Conservation (phyloP, 2,888 invertebrate genomes). For the Odontothrips loti region DNA sequence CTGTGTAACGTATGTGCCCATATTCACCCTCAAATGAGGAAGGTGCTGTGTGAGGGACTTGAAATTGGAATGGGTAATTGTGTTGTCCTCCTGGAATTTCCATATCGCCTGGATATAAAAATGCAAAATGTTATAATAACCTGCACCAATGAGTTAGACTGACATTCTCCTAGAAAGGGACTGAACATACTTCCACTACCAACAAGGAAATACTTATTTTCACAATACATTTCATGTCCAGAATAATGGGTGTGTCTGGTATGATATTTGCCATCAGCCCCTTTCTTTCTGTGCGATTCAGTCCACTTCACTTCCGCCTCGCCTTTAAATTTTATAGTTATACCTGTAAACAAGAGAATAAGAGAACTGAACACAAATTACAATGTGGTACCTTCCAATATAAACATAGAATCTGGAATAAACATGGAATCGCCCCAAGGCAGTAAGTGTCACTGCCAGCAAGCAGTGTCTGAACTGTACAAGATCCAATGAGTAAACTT, state of each 20-base stretch:
- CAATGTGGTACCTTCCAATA: background rate
- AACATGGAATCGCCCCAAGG: no score
- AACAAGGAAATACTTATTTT: constrained; percentile 66
- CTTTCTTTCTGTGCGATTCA: constrained; percentile 58
- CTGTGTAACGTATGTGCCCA: constrained; percentile 72
- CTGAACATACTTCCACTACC: constrained; percentile 52
- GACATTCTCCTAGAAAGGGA: no score
- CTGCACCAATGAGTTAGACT: background rate
- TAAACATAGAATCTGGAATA: background rate
- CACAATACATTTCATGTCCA: constrained; percentile 75
- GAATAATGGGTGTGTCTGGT: constrained; percentile 57
- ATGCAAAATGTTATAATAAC: background rate
- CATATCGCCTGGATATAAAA: constrained; percentile 58
- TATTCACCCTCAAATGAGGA: constrained; percentile 70
- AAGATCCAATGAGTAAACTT: background rate
- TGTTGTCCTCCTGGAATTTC: constrained; percentile 49
- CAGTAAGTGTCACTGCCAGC: no score
- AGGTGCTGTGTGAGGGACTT: constrained; percentile 67
- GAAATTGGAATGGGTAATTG: constrained; percentile 74
- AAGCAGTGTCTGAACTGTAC: background rate
- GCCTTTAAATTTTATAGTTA: constrained; percentile 67
- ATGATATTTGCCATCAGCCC: constrained; percentile 61
- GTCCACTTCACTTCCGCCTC: constrained; percentile 70
- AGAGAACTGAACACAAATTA: constrained; percentile 30
- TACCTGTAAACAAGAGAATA: constrained; percentile 50